phyloP scores from a whole-genome alignment of 2,797 vertebrate species.

The Carapus acus region DNA sequence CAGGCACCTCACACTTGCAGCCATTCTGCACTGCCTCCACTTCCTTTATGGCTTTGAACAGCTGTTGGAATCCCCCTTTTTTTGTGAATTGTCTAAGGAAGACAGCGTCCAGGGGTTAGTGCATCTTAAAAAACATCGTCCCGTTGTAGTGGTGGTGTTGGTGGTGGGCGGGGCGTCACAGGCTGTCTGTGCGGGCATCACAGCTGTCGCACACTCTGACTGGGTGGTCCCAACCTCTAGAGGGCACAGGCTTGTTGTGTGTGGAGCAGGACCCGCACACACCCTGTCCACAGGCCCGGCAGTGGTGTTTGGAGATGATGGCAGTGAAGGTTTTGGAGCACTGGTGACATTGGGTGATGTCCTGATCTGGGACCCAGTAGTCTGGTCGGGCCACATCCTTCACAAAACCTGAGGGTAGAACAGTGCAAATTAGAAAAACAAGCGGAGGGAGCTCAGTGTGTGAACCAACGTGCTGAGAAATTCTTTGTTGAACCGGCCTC shows the following conservation, averaged over 20 bases:
- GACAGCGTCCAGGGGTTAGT: constrained; percentile 5
- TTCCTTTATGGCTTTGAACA: background rate
- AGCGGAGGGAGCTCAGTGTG: no score
- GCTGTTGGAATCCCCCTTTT: constrained; percentile 27
- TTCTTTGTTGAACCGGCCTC: no score
- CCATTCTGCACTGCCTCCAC: no score
- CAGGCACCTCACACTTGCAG: no score
- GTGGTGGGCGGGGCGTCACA: constrained; percentile 46
- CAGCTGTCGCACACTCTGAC: constrained; percentile 77
- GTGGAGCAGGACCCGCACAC: constrained; percentile 76
- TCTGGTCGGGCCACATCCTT: constrained; percentile 78
- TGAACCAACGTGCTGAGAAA: no score
- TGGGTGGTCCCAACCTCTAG: constrained; percentile 80
- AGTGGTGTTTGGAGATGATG: constrained; percentile 78
- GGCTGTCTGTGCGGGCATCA: constrained; percentile 50
- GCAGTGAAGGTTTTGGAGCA: constrained; percentile 71
- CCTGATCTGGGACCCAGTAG: constrained; percentile 80
- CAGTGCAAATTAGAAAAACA: background rate
- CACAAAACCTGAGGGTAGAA: constrained; percentile 68
- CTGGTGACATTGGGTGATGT: constrained; percentile 72
- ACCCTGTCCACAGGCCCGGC: constrained; percentile 79
- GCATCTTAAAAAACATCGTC: constrained; percentile 2
- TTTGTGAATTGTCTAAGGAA: constrained; percentile 24
- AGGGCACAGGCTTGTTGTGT: constrained; percentile 69
- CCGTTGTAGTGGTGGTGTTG: no score